Conservation (phyloP, 2,797 vertebrate genomes). For the Hozukius guyotensis region DNA sequence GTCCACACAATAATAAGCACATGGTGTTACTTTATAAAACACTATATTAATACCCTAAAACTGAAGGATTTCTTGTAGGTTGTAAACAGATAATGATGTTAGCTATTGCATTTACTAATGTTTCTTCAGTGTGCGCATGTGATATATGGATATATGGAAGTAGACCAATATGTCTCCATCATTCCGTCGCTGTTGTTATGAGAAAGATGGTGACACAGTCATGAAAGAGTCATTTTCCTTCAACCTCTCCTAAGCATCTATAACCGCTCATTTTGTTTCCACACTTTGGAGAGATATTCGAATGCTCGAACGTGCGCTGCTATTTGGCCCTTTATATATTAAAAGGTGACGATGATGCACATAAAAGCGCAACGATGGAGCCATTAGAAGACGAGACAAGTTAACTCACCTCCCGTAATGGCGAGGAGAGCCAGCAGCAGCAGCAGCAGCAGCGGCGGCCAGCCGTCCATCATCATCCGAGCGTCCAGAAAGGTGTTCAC, state of each 20-base stretch:
- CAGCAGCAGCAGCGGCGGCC: slow-evolving; percentile 62
- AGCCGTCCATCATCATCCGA: slow-evolving; percentile 66
- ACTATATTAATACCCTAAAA: background rate
- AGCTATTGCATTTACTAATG: background rate
- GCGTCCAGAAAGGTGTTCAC: slow-evolving; percentile 73
- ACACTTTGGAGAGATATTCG: slow-evolving; percentile 6
- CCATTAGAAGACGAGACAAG: slow-evolving; percentile 39
- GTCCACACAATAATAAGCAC: background rate
- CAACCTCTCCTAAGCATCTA: slow-evolving; percentile 28
- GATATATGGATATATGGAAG: background rate
- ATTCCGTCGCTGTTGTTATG: slow-evolving; percentile 39
- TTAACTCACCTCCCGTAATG: slow-evolving; percentile 85
- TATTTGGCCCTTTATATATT: background rate
- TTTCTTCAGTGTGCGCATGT: slow-evolving; percentile 12
- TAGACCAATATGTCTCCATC: slow-evolving; percentile 37
- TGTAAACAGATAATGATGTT: background rate
- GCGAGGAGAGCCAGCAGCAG: slow-evolving; percentile 79
- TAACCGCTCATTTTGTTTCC: slow-evolving; percentile 16
- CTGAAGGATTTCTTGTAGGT: background rate
- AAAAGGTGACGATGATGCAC: slow-evolving; percentile 32
- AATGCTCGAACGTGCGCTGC: background rate
- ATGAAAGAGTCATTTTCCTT: slow-evolving; percentile 51
- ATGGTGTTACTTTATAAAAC: slow-evolving; percentile 1
- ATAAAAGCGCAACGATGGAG: slow-evolving; percentile 53
- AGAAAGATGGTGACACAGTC: slow-evolving; percentile 70